phyloP scores from a whole-genome alignment of 2,888 invertebrate species.

The Tetrapedia diversipes region DNA sequence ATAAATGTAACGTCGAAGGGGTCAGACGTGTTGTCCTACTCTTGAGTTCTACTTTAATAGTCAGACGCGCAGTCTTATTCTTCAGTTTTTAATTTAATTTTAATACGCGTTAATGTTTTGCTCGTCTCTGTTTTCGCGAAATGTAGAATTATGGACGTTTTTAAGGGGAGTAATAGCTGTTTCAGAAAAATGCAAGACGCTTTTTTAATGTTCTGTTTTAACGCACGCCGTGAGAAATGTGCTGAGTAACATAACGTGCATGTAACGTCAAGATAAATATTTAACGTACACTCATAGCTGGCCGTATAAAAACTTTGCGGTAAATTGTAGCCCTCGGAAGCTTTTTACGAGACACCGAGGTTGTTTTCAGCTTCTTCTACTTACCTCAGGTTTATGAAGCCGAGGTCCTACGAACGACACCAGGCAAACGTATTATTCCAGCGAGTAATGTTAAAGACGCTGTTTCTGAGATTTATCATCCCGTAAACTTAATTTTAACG shows the following conservation, averaged over 20 bases:
- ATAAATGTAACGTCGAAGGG: too few species aligned
- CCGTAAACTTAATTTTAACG: not conserved
- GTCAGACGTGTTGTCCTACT: too few species aligned
- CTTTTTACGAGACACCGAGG: not conserved
- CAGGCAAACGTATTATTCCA: not conserved
- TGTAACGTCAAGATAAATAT: not conserved
- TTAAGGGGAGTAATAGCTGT: too few species aligned
- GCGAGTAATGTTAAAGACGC: not conserved
- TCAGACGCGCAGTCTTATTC: too few species aligned
- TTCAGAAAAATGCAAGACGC: not conserved
- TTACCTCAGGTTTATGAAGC: not conserved
- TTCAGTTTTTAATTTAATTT: too few species aligned
- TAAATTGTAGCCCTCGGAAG: not conserved
- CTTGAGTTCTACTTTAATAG: too few species aligned
- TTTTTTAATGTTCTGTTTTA: not conserved
- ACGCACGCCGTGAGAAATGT: not conserved
- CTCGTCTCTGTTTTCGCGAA: too few species aligned
- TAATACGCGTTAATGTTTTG: too few species aligned
- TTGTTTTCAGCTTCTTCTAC: not conserved
- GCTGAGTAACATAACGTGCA: not conserved
- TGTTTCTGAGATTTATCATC: not conserved
- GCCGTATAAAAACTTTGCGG: slow-evolving; percentile 3
- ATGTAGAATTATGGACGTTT: too few species aligned
- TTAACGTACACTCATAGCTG: not conserved
- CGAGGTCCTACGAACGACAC: not conserved